Evolutionary conservation across 2,797 vertebrate genomes (phyloP).

Genomic region (Poecilia velifera): DNA sequence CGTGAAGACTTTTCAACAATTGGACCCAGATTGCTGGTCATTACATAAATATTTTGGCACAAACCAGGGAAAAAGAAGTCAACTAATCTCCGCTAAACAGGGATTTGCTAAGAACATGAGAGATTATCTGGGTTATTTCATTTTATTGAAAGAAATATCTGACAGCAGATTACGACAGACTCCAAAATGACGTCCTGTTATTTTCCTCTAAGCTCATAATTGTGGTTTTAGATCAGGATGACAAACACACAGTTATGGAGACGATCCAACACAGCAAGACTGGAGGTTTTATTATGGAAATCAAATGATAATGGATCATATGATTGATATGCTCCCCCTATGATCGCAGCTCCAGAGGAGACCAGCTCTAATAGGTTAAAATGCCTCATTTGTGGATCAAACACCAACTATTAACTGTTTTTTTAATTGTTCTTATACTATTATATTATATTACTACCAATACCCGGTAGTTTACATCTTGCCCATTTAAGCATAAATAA

Average conservation of each 20-base stretch:
- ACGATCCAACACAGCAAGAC: slow-evolving; percentile 42
- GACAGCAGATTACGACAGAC: slow-evolving; percentile 68
- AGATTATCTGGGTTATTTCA: slow-evolving; percentile 70
- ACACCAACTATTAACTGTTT: neutral
- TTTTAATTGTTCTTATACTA: neutral
- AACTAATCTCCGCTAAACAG: neutral
- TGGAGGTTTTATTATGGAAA: slow-evolving; percentile 54
- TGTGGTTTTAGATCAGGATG: slow-evolving; percentile 75
- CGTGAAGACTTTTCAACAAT: slow-evolving; percentile 50
- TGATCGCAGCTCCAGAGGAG: neutral
- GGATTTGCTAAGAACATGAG: neutral
- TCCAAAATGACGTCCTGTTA: slow-evolving; percentile 62
- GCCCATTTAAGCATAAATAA: slow-evolving; percentile 4
- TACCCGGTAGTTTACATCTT: slow-evolving; percentile 19
- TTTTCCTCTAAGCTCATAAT: slow-evolving; percentile 76
- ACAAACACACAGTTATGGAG: slow-evolving; percentile 64
- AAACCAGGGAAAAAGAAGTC: slow-evolving; percentile 32
- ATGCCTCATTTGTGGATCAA: neutral
- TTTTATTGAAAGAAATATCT: slow-evolving; percentile 77
- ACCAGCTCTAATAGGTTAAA: neutral
- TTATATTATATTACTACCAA: neutral
- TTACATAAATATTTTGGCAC: slow-evolving; percentile 58
- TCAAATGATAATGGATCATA: slow-evolving; percentile 32
- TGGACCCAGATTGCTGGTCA: slow-evolving; percentile 45
- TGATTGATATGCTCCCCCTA: slow-evolving; percentile 12